These are phyloP conservation scores for Sipha flava DNA, from an alignment of 1,140 invertebrate species.

Conservation along the genomic window DNA sequence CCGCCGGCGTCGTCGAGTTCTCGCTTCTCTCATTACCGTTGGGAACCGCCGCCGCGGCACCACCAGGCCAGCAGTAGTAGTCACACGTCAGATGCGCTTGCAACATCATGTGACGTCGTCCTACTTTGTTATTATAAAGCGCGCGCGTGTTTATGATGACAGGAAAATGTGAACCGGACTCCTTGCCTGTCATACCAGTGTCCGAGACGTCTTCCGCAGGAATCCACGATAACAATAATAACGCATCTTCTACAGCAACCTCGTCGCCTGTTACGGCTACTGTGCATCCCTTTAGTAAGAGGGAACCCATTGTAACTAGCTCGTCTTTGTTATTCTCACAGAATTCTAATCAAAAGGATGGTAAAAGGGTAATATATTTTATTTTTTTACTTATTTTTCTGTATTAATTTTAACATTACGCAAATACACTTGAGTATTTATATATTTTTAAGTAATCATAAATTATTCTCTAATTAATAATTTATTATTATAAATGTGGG, in stretches of 20 bases:
- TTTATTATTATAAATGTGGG: too few species aligned
- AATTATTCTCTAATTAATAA: too few species aligned
- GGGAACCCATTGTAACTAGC: conserved; percentile 17
- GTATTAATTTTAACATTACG: too few species aligned
- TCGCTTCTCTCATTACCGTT: conserved; percentile 32
- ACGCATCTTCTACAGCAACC: neutral
- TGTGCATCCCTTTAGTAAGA: conserved; percentile 27
- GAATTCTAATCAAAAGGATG: conserved; percentile 28
- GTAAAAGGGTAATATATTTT: conserved; percentile 18
- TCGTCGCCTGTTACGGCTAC: conserved; percentile 11
- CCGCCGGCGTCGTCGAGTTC: conserved; percentile 26
- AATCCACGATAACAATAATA: conserved; percentile 20
- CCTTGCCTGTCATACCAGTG: neutral
- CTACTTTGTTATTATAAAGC: neutral
- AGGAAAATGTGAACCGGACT: conserved; percentile 31
- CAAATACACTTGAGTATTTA: too few species aligned
- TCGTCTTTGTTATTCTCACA: conserved; percentile 17
- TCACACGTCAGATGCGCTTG: conserved; percentile 29
- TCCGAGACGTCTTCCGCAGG: neutral
- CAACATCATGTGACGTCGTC: conserved; percentile 19
- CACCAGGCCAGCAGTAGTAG: conserved; percentile 9
- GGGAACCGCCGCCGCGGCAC: conserved; percentile 15
- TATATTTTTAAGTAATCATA: too few species aligned
- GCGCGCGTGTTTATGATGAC: conserved; percentile 31
- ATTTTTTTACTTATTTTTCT: neutral